A percentile compares a stretch with the other conserved stretches of the same genome.
phyloP scores from a whole-genome alignment of 2,797 vertebrate species.

The Epinephelus awoara region DNA sequence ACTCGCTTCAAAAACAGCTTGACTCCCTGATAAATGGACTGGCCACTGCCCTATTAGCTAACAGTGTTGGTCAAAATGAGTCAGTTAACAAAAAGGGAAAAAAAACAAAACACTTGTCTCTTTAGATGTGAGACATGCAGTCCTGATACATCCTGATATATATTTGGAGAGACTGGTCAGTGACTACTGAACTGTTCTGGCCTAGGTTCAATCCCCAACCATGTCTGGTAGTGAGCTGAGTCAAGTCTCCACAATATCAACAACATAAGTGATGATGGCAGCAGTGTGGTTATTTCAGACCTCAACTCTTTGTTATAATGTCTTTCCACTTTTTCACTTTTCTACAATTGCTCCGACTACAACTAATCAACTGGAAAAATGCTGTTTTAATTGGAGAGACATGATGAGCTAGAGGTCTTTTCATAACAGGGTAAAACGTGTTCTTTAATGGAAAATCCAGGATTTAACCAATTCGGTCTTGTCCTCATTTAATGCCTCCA shows the following conservation, averaged over 20 bases:
- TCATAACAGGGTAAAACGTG: too few species aligned
- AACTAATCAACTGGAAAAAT: too few species aligned
- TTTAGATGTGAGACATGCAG: constrained; percentile 31
- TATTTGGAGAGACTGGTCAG: constrained; percentile 37
- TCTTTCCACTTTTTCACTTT: neutral
- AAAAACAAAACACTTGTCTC: constrained; percentile 13
- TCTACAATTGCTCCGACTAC: neutral
- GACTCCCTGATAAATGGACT: constrained; percentile 74
- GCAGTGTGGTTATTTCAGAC: neutral
- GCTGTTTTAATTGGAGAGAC: too few species aligned
- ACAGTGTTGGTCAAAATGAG: constrained; percentile 63
- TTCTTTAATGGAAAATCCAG: too few species aligned
- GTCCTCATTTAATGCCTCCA: too few species aligned
- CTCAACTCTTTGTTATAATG: neutral
- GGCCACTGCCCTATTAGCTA: constrained; percentile 69
- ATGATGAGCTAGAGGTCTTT: too few species aligned
- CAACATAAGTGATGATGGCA: neutral
- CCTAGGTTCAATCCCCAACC: neutral
- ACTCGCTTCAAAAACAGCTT: constrained; percentile 67
- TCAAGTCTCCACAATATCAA: constrained; percentile 12
- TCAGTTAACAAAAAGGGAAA: constrained; percentile 39
- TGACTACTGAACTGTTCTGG: constrained; percentile 16
- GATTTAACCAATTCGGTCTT: too few species aligned
- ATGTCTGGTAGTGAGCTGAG: constrained; percentile 1
- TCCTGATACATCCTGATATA: constrained; percentile 44